Percentiles rank a stretch among this genome's conserved stretches.
These are phyloP conservation scores for Slavum lentiscoides DNA, from an alignment of 2,888 invertebrate genomes.

Conservation along the genomic window DNA sequence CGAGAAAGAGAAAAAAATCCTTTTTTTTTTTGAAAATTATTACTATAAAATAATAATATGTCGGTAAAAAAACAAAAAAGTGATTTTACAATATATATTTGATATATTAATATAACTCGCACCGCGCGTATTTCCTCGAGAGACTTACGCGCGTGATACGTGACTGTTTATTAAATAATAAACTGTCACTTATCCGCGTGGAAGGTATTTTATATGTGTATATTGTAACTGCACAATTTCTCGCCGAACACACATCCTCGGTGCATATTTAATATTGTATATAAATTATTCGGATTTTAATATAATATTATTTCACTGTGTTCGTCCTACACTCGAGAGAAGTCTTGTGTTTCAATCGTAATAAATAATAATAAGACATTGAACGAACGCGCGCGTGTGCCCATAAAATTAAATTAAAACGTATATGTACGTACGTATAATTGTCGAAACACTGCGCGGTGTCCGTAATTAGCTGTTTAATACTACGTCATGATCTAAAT, in stretches of 20 bases:
- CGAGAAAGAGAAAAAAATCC: background rate
- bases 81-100: background rate
- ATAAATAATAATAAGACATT: background rate
- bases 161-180: slow-evolving; percentile 16
- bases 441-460: too few species aligned
- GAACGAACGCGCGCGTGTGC: background rate
- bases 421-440: too few species aligned
- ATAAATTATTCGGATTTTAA: background rate
- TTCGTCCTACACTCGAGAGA: background rate
- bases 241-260: background rate
- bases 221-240: background rate
- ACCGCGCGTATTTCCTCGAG: background rate
- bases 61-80: background rate
- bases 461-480: too few species aligned
- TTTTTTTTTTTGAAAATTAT: slow-evolving; percentile 22
- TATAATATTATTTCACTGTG: background rate
- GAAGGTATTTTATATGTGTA: background rate
- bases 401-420: background rate
- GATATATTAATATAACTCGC: background rate
- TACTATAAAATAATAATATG: background rate
- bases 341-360: background rate
- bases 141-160: background rate
- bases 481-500: too few species aligned
- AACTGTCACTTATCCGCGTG: background rate
- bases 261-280: background rate